A percentile compares a stretch with the other conserved stretches of the same genome.
These are phyloP conservation scores for Leptopilina clavipes DNA, from an alignment of 1,140 invertebrate species.

Conservation along the genomic window DNA sequence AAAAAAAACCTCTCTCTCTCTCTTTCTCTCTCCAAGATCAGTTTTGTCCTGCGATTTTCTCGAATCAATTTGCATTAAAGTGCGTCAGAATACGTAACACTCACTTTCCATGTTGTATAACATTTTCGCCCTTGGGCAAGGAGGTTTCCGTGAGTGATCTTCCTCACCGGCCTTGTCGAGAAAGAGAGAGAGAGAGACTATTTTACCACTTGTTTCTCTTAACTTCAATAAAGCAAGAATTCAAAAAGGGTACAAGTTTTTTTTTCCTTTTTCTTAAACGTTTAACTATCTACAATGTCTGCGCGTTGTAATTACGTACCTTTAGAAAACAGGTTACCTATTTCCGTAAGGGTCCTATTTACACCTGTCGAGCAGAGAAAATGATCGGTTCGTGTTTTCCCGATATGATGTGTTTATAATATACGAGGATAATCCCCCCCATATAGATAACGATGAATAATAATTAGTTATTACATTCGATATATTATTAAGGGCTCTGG, in stretches of 20 bases:
- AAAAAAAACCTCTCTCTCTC: no score
- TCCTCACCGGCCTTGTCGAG: slow-evolving; percentile 53
- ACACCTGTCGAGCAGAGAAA: slow-evolving; percentile 17
- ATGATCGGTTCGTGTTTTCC: slow-evolving; percentile 21
- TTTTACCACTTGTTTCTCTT: slow-evolving; percentile 31
- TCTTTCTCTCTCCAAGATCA: slow-evolving; percentile 47
- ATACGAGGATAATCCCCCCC: background rate
- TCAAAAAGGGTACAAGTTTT: background rate
- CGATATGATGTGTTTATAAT: slow-evolving; percentile 25
- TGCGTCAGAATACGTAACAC: slow-evolving; percentile 54
- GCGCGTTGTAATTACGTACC: background rate
- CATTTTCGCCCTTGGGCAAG: slow-evolving; percentile 54
- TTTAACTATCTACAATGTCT: background rate
- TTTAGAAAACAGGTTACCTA: slow-evolving; percentile 30
- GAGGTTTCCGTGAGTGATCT: slow-evolving; percentile 56
- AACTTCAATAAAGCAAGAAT: slow-evolving; percentile 16
- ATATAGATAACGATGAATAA: background rate
- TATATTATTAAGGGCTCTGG: background rate
- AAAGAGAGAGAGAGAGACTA: no score
- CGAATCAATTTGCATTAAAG: slow-evolving; percentile 59
- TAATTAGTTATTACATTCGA: slow-evolving; percentile 26
- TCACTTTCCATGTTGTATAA: slow-evolving; percentile 51
- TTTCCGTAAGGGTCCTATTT: slow-evolving; percentile 24
- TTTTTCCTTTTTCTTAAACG: background rate
- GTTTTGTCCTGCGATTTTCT: slow-evolving; percentile 50